Evolutionary conservation across 2,888 invertebrate genomes (phyloP).

Genomic region (Phrixothrix hirtus): DNA sequence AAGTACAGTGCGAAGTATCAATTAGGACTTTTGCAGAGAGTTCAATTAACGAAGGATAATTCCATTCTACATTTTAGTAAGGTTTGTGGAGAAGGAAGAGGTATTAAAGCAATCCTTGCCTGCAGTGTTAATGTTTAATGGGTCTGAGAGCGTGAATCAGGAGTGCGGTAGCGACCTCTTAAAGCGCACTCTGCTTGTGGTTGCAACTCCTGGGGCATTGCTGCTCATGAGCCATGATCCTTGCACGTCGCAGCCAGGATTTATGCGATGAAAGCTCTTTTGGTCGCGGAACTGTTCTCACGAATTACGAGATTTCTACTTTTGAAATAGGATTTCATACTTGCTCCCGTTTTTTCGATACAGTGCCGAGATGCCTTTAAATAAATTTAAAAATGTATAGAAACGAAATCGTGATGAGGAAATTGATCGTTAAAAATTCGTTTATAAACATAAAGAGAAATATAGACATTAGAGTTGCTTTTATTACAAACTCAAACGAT

Average conservation of each 20-base stretch:
- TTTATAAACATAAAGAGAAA: constrained; percentile 9
- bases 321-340: constrained; percentile 26
- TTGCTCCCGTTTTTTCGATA: no score
- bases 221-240: constrained; percentile 31
- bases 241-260: constrained; percentile 33
- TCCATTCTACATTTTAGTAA: constrained; percentile 28
- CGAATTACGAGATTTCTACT: constrained; percentile 22
- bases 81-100: constrained; percentile 32
- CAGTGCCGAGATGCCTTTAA: no score
- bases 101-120: constrained; percentile 49
- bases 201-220: constrained; percentile 36
- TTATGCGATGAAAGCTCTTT: constrained; percentile 32
- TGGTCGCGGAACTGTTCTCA: constrained; percentile 28
- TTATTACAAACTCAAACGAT: constrained; percentile 11
- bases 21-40: constrained; percentile 17
- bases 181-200: constrained; percentile 52
- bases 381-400: no score
- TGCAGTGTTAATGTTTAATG: constrained; percentile 56
- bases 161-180: constrained; percentile 49
- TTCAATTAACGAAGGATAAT: constrained; percentile 28
- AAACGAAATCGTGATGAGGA: constrained; percentile 1
- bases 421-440: constrained; percentile 7
- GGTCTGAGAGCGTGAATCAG: constrained; percentile 53
- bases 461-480: constrained; percentile 7
- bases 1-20: constrained; percentile 15